Evolutionary conservation across 1,140 invertebrate species (phyloP), one percentile per base, ranked within the genome.

Genomic region (Nilaparvata lugens): DNA sequence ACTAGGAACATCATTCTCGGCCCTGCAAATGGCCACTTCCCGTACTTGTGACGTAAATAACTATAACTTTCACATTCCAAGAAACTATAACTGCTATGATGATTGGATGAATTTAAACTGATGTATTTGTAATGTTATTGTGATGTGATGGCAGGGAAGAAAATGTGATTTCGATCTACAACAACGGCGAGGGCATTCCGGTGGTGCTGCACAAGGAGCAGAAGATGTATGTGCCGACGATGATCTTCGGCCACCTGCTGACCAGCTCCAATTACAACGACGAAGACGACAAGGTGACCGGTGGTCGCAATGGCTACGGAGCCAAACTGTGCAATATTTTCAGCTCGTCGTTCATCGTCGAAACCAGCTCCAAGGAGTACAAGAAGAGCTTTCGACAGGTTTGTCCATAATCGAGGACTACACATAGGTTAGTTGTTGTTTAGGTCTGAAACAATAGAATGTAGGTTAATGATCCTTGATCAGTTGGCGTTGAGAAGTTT

Each of bases 241-340:
- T 99, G 88, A 99, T 99, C 66, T 99, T 99, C 76, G 97, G 97
- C 19, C 96, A 99, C 75, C 76, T 99, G 16, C 76, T 99, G 52
- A 99, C 97, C 42, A 99, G 96, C 2, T 98, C 96, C 3, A 99
- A 99, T 75, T 99, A 98, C 74, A 93, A 99, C 75, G 97, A 99
- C 71, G 88, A 92, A 68, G 95, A 99, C 71, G 91, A 96, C 73
- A 99, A 99, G 81, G 91, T 93, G 5, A 94, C 91, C 28, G 96
- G 97, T 71, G 97, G 97, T 64, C 81, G 97, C 68, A 99, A 99
- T 73, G 97, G 97, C 64, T 99, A 95, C 74, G 97, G 97, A 75
- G 97, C 97, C 1, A 99, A 99, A 76, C 78, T 99, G 5, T 99
- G 97, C 73, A 99, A 99, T 73, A 98, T 99, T 63, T 99, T 99